Conservation (phyloP, 1,140 invertebrate genomes). For the Yoshiicerus persimilis region DNA sequence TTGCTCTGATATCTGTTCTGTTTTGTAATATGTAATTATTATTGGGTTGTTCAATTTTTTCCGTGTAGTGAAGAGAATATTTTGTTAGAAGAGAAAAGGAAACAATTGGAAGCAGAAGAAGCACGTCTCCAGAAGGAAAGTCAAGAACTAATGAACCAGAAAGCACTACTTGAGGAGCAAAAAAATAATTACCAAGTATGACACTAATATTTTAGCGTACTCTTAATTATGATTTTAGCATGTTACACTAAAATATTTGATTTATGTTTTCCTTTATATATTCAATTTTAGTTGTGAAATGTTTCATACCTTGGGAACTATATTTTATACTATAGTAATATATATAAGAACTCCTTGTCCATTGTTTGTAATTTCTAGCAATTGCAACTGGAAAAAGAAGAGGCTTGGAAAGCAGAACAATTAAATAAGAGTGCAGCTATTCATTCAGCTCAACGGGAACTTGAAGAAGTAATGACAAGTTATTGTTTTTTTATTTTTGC, state of each 20-base stretch:
- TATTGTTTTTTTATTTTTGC: neutral
- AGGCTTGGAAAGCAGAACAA: slow-evolving; percentile 56
- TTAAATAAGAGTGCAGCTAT: slow-evolving; percentile 54
- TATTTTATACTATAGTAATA: too few relatives aligned
- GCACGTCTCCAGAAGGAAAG: slow-evolving; percentile 48
- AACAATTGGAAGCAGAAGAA: slow-evolving; percentile 48
- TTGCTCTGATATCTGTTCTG: neutral
- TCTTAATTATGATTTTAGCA: too few relatives aligned
- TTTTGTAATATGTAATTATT: neutral
- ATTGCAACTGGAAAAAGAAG: slow-evolving; percentile 59
- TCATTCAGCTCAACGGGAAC: slow-evolving; percentile 60
- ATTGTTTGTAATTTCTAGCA: slow-evolving; percentile 54
- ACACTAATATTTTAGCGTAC: too few relatives aligned
- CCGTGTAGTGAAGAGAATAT: slow-evolving; percentile 45
- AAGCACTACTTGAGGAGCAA: slow-evolving; percentile 50
- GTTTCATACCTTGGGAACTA: too few relatives aligned
- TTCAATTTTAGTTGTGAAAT: too few relatives aligned
- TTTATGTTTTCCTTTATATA: too few relatives aligned
- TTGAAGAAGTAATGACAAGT: slow-evolving; percentile 58
- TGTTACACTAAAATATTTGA: too few relatives aligned
- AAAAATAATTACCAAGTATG: slow-evolving; percentile 50
- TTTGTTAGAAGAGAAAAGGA: slow-evolving; percentile 48
- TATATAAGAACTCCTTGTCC: too few relatives aligned
- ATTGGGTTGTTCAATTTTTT: neutral
- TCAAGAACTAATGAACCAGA: slow-evolving; percentile 47